phyloP scores from a whole-genome alignment of 2,888 invertebrate species.

The Pristionchus entomophagus region DNA sequence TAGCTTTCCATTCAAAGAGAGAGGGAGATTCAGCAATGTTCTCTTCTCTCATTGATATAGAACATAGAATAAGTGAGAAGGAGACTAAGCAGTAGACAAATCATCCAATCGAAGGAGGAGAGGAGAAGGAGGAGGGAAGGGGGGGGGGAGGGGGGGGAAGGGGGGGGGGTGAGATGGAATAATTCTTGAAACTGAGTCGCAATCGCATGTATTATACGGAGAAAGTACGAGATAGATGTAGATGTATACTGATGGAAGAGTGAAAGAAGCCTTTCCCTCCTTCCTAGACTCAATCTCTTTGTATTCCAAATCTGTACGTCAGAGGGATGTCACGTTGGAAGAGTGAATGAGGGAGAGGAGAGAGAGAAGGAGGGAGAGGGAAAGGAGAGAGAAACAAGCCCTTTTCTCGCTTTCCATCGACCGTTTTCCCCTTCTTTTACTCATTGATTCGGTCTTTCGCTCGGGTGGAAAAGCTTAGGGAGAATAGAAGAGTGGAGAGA shows the following conservation, averaged over 20 bases:
- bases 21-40: slow-evolving; percentile 11
- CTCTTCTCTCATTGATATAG: neutral
- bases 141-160: no score
- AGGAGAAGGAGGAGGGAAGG: no score
- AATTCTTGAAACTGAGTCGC: neutral
- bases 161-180: neutral
- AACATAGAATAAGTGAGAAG: neutral
- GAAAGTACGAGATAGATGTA: neutral
- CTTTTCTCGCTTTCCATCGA: slow-evolving; percentile 30
- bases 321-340: slow-evolving; percentile 20
- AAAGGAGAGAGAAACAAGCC: neutral
- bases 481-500: neutral
- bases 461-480: slow-evolving; percentile 24
- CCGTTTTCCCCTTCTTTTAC: slow-evolving; percentile 32
- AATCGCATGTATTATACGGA: slow-evolving; percentile 4
- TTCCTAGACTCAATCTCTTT: neutral
- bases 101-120: neutral
- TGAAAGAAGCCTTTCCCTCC: neutral
- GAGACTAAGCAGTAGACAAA: neutral
- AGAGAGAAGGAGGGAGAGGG: neutral
- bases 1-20: slow-evolving; percentile 16
- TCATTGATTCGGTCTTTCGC: slow-evolving; percentile 45
- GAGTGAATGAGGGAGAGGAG: neutral
- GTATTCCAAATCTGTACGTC: neutral
- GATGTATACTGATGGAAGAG: neutral